Percentiles rank a stretch among this genome's conserved stretches.
These are phyloP conservation scores for Chalcosyrphus nemorum DNA, from an alignment of 2,888 invertebrate genomes.

Conservation along the genomic window DNA sequence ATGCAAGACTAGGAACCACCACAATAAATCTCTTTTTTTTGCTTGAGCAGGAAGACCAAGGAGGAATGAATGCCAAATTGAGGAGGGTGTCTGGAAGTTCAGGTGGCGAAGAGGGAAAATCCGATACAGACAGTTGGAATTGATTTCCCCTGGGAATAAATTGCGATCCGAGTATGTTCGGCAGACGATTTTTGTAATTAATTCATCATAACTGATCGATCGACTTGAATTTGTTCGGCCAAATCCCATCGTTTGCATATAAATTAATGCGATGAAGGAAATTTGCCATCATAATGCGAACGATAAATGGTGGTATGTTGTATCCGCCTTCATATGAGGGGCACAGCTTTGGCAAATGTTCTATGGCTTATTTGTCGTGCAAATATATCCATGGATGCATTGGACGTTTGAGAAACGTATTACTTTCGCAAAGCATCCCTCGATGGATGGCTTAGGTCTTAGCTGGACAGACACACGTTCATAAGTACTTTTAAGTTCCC, in stretches of 20 bases:
- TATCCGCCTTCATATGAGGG: too few species aligned
- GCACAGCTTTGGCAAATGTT: too few species aligned
- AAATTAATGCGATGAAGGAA: background rate
- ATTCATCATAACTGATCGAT: constrained; percentile 64
- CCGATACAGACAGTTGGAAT: constrained; percentile 27
- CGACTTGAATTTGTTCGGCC: constrained; percentile 44
- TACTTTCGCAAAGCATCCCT: too few species aligned
- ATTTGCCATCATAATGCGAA: background rate
- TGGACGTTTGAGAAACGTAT: too few species aligned
- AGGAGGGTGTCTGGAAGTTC: background rate
- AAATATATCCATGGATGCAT: too few species aligned
- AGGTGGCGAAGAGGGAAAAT: constrained; percentile 22
- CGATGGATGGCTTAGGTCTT: too few species aligned
- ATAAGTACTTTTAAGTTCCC: too few species aligned
- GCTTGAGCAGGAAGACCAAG: too few species aligned
- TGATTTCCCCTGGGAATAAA: constrained; percentile 60
- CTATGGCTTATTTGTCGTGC: too few species aligned
- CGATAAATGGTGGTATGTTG: background rate
- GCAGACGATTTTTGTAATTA: constrained; percentile 41
- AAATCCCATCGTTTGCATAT: constrained; percentile 35
- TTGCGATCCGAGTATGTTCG: constrained; percentile 7
- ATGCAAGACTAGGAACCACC: constrained; percentile 44
- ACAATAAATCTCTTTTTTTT: constrained; percentile 51
- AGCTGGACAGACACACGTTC: too few species aligned
- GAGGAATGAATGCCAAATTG: constrained; percentile 14